Percentiles rank a stretch among this genome's conserved stretches.
phyloP scores from a whole-genome alignment of 1,140 invertebrate genomes.

The Conopomorpha cramerella region DNA sequence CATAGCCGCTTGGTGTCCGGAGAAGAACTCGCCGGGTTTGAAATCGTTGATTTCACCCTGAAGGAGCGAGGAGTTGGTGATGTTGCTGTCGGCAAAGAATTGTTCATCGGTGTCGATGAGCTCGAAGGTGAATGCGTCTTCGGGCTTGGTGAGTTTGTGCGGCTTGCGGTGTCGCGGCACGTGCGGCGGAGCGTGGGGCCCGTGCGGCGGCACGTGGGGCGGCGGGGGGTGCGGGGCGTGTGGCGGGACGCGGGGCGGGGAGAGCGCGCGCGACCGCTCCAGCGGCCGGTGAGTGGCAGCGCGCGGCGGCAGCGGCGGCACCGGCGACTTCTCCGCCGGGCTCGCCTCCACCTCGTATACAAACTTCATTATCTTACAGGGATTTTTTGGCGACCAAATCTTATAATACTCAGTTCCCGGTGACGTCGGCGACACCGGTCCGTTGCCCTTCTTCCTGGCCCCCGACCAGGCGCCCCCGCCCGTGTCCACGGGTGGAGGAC shows the following conservation, averaged over 20 bases:
- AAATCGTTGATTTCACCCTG: conserved; percentile 46
- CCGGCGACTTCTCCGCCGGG: conserved; percentile 49
- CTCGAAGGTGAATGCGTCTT: conserved; percentile 78
- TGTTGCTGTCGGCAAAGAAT: conserved; percentile 53
- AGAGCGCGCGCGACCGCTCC: conserved; percentile 65
- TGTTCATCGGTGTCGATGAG: conserved; percentile 76
- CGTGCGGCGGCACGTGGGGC: conserved; percentile 64
- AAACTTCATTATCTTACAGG: conserved; percentile 61
- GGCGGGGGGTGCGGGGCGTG: conserved; percentile 64
- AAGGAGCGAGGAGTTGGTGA: conserved; percentile 35
- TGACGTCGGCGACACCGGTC: conserved; percentile 57
- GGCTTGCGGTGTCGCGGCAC: conserved; percentile 65
- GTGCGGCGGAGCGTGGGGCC: conserved; percentile 54
- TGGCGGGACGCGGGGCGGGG: conserved; percentile 57
- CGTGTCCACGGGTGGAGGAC: conserved; percentile 50
- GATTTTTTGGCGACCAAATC: conserved; percentile 64
- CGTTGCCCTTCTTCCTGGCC: conserved; percentile 51
- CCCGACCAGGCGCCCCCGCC: conserved; percentile 37
- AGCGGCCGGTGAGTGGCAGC: conserved; percentile 66
- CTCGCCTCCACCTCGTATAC: conserved; percentile 59
- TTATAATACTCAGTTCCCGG: conserved; percentile 65
- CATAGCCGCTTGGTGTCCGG: conserved; percentile 31
- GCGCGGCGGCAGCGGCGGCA: conserved; percentile 51
- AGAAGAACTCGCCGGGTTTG: conserved; percentile 53
- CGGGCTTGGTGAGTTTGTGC: conserved; percentile 62